Conservation (phyloP, 2,888 invertebrate species). For the Sarcophaga rosellei region DNA sequence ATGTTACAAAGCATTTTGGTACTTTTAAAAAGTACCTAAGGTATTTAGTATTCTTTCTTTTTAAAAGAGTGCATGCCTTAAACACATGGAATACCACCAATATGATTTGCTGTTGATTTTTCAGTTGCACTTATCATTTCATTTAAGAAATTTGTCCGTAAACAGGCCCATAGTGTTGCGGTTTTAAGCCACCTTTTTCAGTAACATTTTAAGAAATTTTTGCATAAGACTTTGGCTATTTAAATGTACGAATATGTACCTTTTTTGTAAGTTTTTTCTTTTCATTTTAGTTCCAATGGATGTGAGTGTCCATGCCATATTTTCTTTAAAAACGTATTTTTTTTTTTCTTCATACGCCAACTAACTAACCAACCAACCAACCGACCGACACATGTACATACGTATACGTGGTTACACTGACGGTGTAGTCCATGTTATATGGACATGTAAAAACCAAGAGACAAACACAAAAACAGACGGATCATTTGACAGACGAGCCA, state of each 20-base stretch:
- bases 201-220: constrained; percentile 45
- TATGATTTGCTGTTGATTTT: too few species aligned
- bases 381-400: neutral
- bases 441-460: neutral
- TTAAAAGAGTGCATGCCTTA: too few species aligned
- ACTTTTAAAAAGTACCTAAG: too few species aligned
- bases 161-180: constrained; percentile 30
- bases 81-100: too few species aligned
- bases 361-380: neutral
- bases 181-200: neutral
- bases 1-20: too few species aligned
- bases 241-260: constrained; percentile 18
- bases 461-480: neutral
- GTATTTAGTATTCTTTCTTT: too few species aligned
- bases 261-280: neutral
- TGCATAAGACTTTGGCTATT: constrained; percentile 57
- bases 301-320: constrained; percentile 26
- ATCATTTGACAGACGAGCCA: neutral
- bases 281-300: neutral
- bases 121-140: neutral
- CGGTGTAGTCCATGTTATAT: neutral
- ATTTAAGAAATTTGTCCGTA: neutral
- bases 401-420: neutral
- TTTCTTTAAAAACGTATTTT: neutral
- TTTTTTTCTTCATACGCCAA: neutral